These are phyloP conservation scores for Daboia siamensis DNA, from an alignment of 2,113 vertebrate genomes.

Conservation along the genomic window DNA sequence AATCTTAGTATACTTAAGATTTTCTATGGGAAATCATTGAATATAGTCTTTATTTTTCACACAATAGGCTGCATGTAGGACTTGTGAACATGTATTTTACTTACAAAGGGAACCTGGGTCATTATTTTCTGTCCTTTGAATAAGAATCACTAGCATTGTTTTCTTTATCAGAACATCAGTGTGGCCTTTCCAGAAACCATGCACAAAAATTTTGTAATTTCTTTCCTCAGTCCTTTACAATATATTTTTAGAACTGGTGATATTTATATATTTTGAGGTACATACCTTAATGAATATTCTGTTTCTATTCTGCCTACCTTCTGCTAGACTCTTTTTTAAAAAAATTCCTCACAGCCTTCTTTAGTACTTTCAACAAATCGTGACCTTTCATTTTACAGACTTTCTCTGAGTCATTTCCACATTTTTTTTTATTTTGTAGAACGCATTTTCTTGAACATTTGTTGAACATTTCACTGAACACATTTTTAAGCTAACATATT, in stretches of 20 bases:
- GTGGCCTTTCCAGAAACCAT: background rate
- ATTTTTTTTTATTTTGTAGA: background rate
- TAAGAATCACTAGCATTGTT: background rate
- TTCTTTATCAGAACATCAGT: slow-evolving; percentile 10
- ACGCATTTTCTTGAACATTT: background rate
- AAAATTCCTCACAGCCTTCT: background rate
- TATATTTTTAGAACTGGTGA: background rate
- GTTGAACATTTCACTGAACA: background rate
- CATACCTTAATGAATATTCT: slow-evolving; percentile 9
- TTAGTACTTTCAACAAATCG: background rate
- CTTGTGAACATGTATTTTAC: background rate
- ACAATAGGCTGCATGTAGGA: background rate
- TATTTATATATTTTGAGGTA: background rate
- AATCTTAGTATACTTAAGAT: background rate
- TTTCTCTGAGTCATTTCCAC: background rate
- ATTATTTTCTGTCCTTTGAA: background rate
- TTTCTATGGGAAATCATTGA: background rate
- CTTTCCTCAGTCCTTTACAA: slow-evolving; percentile 4
- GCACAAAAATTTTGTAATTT: background rate
- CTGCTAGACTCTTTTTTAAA: background rate
- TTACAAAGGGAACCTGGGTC: background rate
- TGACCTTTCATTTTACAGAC: background rate
- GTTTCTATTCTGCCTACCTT: background rate
- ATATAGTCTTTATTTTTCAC: background rate
- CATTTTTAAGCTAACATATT: background rate